Base-by-base conservation (phyloP, 2,113 vertebrate species). In the Lepus europaeus region DNA sequence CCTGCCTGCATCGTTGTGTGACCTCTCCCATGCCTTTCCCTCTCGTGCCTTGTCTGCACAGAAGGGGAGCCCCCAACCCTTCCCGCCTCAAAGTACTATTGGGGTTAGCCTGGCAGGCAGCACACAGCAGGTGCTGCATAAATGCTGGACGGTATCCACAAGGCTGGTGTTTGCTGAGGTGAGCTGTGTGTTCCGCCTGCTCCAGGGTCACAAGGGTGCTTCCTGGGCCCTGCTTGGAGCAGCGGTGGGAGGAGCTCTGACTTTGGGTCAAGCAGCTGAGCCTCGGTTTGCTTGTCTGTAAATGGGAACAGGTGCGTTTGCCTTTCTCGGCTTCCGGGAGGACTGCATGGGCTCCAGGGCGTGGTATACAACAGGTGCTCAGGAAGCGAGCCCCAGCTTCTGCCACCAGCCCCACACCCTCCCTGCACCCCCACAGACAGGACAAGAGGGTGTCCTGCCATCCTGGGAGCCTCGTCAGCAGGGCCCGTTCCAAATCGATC, bases 391-490 rank as follows among this genome's bases (percentile, higher is more conserved):
- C 5, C 63, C 29, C 13, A 2, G 29, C 13, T 45, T 33, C 23
- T 9, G 3, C 73, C 12, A 2, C 29, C 56, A 59, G 19, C 56
- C 56, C 56, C 17, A 4, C 56, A 66, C 16, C 45, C 45, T 7
- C 45, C 45, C 45, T 1, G 45, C 45, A 7, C 45, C 45, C 59
- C 19, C 12, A 25, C 45, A 89, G n/a, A 31, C 29, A 51, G 84
- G n/a, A 17, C 1, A 1, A 56, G 9, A 36, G 83, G 77, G 61
- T 90, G 13, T 56, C 83, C 14, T 3, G 69, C 1, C 56, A 45
- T 45, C 78, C 7, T 5, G 63, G 94, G 13, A 9, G 19, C 91
- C 3, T 76, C 2, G 13, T 95, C 96, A 95, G 90, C 94, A 93
- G 86, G 53, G 33, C 69, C 92, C 0, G 22, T 72, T 90, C 31